A percentile compares a stretch with the other conserved stretches of the same genome.
Conservation (phyloP, 2,888 invertebrate genomes). For the Euplagia quadripunctaria region DNA sequence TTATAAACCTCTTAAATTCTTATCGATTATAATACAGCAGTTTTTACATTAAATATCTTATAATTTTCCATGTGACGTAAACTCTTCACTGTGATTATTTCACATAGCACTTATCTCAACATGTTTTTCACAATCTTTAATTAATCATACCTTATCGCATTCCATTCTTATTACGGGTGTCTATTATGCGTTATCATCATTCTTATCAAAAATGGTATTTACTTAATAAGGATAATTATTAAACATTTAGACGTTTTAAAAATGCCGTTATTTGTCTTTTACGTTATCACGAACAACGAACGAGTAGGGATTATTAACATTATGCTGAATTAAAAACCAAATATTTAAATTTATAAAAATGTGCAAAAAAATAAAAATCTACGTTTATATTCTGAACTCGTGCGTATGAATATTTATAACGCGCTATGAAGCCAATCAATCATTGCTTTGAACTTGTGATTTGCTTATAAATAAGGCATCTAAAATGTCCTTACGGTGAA, state of each 20-base stretch:
- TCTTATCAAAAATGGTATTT: background rate
- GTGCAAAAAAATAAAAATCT: constrained; percentile 23
- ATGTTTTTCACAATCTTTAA: constrained; percentile 34
- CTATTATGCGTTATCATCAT: background rate
- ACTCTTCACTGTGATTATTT: constrained; percentile 23
- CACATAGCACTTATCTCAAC: constrained; percentile 33
- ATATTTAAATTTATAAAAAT: constrained; percentile 25
- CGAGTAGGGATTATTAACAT: constrained; percentile 14
- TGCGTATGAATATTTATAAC: constrained; percentile 64
- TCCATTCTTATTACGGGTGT: constrained; percentile 41
- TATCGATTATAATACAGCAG: background rate
- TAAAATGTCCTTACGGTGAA: constrained; percentile 41
- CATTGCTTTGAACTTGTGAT: constrained; percentile 59
- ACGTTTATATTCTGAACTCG: constrained; percentile 52
- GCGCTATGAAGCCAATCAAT: constrained; percentile 65
- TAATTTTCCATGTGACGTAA: constrained; percentile 19
- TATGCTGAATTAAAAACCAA: constrained; percentile 17
- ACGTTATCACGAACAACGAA: background rate
- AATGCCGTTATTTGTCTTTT: background rate
- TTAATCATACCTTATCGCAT: constrained; percentile 49
- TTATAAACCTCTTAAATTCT: background rate
- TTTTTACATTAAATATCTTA: background rate
- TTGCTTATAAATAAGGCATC: constrained; percentile 57
- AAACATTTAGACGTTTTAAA: background rate
- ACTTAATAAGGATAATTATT: background rate